Base-by-base conservation (phyloP, 2,888 invertebrate species). In the Eristalinus aeneus region DNA sequence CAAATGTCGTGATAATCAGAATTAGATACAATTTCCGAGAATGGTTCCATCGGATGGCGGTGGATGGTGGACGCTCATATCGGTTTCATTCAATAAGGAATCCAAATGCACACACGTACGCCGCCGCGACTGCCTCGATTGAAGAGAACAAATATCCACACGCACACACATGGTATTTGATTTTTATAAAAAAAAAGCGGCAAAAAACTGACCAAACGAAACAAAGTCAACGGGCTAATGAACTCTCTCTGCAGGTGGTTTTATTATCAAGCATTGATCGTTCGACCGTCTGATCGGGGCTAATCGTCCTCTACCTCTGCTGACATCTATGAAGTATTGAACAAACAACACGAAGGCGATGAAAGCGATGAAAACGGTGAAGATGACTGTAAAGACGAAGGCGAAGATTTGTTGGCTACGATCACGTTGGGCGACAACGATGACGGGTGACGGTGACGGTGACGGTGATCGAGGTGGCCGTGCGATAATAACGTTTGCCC, bases 1-100 rank as follows among this genome's bases (percentile, higher is more conserved):
- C 61, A 79, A 78, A 78, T 84, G 79, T 79, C 74, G 73, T 84
- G 79, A 84, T 84, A 79, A 84, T 79, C 74, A 69, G 69, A 84
- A 79, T 84, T 79, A 84, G 79, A 84, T 74, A 84, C 74, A 84
- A 79, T 84, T 84, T 84, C 78, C 83, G 71, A 79, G 83, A 84
- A 84, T 79, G 72, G 72, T 36, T 56, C 56, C 46, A 54, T n/a
- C 27, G 23, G 53, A 16, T 68, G 27, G 23, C 11, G 9, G 8
- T 36, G 8, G 65, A 1, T 34, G 27, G n/a, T 63, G 56, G 12
- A 16, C 11, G n/a, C 16, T 16, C 56, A 32, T 73, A 84, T 84
- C 53, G 74, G 79, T 84, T 84, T 84, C 83, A 83, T 78, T 74
- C 64, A 84, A 84, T 36, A 80, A 79, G 73, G 68, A 64, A 74